A percentile compares a stretch with the other conserved stretches of the same genome.
Conservation (phyloP, 1,140 invertebrate genomes). For the Mamestra configurata region DNA sequence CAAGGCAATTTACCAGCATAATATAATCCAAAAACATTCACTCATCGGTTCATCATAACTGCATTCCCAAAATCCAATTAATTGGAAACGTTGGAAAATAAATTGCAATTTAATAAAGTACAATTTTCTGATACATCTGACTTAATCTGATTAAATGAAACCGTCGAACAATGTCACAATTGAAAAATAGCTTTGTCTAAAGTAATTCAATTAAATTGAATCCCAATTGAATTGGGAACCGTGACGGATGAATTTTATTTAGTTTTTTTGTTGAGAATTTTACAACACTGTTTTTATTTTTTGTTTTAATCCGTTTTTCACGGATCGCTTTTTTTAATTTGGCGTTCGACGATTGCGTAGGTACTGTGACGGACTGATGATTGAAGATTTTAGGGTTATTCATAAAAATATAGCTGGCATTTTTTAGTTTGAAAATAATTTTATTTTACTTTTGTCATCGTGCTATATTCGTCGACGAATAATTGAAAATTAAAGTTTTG, state of each 20-base stretch:
- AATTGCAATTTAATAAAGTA: conserved; percentile 35
- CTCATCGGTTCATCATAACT: neutral
- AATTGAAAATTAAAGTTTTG: too few species aligned
- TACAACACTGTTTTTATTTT: conserved; percentile 51
- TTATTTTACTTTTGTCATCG: too few species aligned
- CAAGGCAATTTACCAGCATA: neutral
- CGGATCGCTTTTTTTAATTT: conserved; percentile 58
- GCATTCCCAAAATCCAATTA: conserved; percentile 27
- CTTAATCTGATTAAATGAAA: conserved; percentile 74
- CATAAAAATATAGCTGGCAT: too few species aligned
- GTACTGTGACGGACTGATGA: neutral
- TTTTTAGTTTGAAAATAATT: too few species aligned
- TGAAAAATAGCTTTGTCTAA: conserved; percentile 72
- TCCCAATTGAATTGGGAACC: conserved; percentile 62
- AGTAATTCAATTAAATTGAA: conserved; percentile 76
- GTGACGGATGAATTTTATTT: conserved; percentile 66
- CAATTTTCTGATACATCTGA: conserved; percentile 61
- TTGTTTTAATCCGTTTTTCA: conserved; percentile 58
- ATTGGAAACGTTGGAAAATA: neutral
- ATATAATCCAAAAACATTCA: neutral
- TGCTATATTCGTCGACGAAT: too few species aligned
- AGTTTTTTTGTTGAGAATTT: conserved; percentile 61
- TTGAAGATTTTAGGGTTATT: neutral
- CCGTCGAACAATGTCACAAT: conserved; percentile 61
- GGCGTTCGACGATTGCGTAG: neutral